phyloP scores from a whole-genome alignment of 2,888 invertebrate species.

The Nematopogon swammerdamellus region DNA sequence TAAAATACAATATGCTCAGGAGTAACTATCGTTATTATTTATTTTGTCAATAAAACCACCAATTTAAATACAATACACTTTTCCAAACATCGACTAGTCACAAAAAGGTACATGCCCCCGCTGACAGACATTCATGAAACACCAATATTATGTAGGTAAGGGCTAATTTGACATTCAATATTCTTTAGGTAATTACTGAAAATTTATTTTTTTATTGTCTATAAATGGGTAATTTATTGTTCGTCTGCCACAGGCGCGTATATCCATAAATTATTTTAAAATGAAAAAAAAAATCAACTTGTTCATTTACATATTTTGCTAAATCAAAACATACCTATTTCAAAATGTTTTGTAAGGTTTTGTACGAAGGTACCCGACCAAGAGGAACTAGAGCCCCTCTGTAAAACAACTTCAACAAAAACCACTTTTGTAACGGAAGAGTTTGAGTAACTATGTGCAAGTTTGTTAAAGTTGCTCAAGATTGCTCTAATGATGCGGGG shows the following conservation, averaged over 20 bases:
- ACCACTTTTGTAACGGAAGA: no score
- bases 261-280: no score
- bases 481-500: no score
- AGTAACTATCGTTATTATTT: constrained; percentile 34
- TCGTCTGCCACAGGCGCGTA: neutral
- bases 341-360: no score
- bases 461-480: no score
- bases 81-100: constrained; percentile 38
- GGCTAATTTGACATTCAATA: constrained; percentile 11
- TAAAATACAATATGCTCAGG: constrained; percentile 34
- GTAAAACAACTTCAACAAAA: no score
- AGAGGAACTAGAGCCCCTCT: no score
- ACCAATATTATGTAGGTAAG: constrained; percentile 7
- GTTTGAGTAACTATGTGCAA: no score
- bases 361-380: no score
- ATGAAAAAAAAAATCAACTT: no score
- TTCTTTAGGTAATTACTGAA: constrained; percentile 16
- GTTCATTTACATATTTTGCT: no score
- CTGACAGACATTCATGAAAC: constrained; percentile 21
- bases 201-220: neutral
- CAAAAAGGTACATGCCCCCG: constrained; percentile 24
- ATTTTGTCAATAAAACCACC: constrained; percentile 43
- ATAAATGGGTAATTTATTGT: neutral
- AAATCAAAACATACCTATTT: no score
- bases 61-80: constrained; percentile 35